Percentiles rank a stretch among this genome's conserved stretches.
Conservation (phyloP, 2,113 vertebrate species). For the Anseranas semipalmata region DNA sequence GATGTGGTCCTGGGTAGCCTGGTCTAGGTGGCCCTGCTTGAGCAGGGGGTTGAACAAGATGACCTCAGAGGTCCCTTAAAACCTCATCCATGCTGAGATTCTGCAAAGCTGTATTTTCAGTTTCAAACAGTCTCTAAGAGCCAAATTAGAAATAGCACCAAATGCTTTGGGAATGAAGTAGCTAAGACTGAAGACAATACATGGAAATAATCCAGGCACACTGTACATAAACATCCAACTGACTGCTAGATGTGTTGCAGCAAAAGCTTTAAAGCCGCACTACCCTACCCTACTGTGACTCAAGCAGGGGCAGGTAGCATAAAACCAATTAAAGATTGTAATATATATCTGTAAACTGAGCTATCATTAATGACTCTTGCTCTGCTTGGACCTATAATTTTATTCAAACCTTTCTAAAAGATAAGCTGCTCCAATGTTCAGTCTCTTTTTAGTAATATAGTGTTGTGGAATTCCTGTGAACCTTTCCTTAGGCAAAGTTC, state of each 20-base stretch:
- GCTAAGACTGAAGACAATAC: background rate
- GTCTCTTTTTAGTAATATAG: conserved; percentile 46
- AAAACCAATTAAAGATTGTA: conserved; percentile 30
- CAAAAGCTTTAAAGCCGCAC: background rate
- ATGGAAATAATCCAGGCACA: background rate
- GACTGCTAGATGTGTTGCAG: background rate
- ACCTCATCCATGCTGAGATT: background rate
- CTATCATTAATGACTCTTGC: conserved; percentile 37
- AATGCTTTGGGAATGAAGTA: background rate
- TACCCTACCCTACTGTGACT: background rate
- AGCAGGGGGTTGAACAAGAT: background rate
- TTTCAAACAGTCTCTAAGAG: background rate
- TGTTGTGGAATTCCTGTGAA: conserved; percentile 26
- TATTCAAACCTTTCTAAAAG: conserved; percentile 55
- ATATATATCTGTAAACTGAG: background rate
- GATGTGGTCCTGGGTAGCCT: background rate
- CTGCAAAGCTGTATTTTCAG: background rate
- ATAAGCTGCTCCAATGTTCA: conserved; percentile 53
- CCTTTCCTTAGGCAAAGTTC: conserved; percentile 43
- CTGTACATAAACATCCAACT: background rate
- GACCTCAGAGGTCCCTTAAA: background rate
- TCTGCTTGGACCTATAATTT: conserved; percentile 23
- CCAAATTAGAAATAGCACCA: background rate
- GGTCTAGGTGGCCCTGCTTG: background rate
- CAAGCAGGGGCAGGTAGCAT: background rate